Conservation (phyloP, 2,888 invertebrate species). For the Eupsilia transversa region DNA sequence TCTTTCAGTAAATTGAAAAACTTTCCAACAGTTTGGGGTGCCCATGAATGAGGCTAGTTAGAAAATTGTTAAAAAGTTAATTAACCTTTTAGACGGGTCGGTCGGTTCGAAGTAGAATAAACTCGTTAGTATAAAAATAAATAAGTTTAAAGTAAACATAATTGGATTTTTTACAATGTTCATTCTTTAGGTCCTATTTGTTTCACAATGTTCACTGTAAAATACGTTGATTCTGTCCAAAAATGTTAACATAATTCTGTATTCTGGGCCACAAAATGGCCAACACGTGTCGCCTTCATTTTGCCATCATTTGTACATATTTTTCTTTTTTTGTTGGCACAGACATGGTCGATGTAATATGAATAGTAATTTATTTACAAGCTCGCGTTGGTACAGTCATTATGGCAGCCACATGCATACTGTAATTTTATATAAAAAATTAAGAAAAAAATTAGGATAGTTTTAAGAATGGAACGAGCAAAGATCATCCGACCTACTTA, state of each 20-base stretch:
- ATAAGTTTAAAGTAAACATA: background rate
- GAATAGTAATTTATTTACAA: slow-evolving; percentile 25
- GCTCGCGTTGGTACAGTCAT: background rate
- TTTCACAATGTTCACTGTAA: background rate
- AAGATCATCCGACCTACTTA: no score
- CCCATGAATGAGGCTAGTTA: slow-evolving; percentile 46
- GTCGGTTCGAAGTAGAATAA: background rate
- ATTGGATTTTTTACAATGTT: background rate
- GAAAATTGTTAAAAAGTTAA: slow-evolving; percentile 43
- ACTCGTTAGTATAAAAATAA: slow-evolving; percentile 12
- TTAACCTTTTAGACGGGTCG: slow-evolving; percentile 25
- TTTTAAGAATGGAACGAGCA: no score
- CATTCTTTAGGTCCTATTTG: background rate
- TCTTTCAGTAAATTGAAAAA: slow-evolving; percentile 75
- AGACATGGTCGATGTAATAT: slow-evolving; percentile 10
- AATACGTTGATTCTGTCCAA: background rate
- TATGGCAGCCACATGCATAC: background rate
- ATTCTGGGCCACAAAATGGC: slow-evolving; percentile 14
- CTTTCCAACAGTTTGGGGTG: slow-evolving; percentile 56
- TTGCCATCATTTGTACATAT: slow-evolving; percentile 3
- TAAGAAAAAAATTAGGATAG: no score
- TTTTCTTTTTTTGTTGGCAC: slow-evolving; percentile 23
- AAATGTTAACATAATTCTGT: background rate
- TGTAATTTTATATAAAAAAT: background rate
- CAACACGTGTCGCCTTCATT: slow-evolving; percentile 27